These are phyloP conservation scores for Gobius niger DNA, from an alignment of 2,113 vertebrate species.

Conservation along the genomic window DNA sequence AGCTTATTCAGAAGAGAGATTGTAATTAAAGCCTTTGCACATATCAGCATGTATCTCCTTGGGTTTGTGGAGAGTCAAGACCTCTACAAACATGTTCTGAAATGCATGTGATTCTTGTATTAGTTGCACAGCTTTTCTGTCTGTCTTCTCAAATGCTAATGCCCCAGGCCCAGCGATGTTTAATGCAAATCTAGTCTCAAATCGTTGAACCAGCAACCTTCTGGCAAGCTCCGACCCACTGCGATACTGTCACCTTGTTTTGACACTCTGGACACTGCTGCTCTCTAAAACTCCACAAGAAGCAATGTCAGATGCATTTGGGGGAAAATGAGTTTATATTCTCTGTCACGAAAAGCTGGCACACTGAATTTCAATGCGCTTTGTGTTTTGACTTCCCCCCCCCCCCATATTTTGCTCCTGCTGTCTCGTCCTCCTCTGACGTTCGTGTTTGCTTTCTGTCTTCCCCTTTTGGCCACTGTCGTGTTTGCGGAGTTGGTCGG, in stretches of 20 bases:
- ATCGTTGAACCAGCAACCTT: too few relatives aligned
- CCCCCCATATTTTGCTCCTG: background rate
- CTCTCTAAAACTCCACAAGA: constrained; percentile 31
- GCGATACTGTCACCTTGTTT: background rate
- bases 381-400: constrained; percentile 17
- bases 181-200: too few relatives aligned
- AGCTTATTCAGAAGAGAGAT: too few relatives aligned
- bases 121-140: too few relatives aligned
- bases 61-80: too few relatives aligned
- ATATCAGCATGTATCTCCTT: too few relatives aligned
- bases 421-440: background rate
- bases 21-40: too few relatives aligned
- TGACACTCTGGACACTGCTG: background rate
- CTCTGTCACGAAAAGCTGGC: constrained; percentile 35
- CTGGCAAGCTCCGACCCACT: too few relatives aligned
- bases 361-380: constrained; percentile 19
- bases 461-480: background rate
- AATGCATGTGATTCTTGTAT: too few relatives aligned
- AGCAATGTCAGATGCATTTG: constrained; percentile 41
- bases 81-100: too few relatives aligned
- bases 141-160: too few relatives aligned
- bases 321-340: constrained; percentile 43
- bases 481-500: background rate
- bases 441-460: background rate
- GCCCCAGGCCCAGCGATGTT: too few relatives aligned